phyloP scores from a whole-genome alignment of 2,888 invertebrate genomes.

The Quadroppia sp. region DNA sequence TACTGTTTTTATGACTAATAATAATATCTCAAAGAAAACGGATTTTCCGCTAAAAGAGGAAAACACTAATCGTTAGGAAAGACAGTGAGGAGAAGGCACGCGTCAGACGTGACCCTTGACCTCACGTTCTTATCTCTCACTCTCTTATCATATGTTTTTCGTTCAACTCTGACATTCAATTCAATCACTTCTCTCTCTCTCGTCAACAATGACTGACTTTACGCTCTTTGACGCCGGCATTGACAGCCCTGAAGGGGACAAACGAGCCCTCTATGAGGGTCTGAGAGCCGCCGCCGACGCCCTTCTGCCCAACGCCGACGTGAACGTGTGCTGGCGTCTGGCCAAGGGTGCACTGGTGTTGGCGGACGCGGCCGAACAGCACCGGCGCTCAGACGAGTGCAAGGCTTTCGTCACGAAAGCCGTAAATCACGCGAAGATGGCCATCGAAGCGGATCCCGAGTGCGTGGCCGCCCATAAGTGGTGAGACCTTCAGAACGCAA shows the following conservation, averaged over 20 bases:
- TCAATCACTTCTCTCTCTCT: too few relatives aligned
- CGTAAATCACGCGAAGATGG: slow-evolving; percentile 36
- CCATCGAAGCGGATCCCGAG: slow-evolving; percentile 35
- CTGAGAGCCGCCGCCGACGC: slow-evolving; percentile 6
- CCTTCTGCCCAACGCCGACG: background rate
- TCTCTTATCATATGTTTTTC: too few relatives aligned
- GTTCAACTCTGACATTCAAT: too few relatives aligned
- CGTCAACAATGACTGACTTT: too few relatives aligned
- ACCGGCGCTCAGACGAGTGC: slow-evolving; percentile 25
- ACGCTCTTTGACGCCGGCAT: too few relatives aligned
- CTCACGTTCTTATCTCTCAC: too few relatives aligned
- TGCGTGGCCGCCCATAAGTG: slow-evolving; percentile 38
- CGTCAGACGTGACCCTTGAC: too few relatives aligned
- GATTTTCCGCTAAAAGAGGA: too few relatives aligned
- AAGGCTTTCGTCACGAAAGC: slow-evolving; percentile 29
- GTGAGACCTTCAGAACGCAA: background rate
- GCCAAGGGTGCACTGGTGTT: slow-evolving; percentile 27
- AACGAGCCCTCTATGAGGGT: slow-evolving; percentile 19
- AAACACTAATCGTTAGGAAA: too few relatives aligned
- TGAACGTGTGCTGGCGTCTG: slow-evolving; percentile 30
- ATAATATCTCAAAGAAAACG: too few relatives aligned
- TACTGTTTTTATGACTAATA: too few relatives aligned
- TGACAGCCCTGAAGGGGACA: background rate
- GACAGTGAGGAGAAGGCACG: too few relatives aligned
- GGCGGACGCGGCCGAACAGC: slow-evolving; percentile 32